Conservation (phyloP, 2,888 invertebrate species). For the Therioaphis trifolii region DNA sequence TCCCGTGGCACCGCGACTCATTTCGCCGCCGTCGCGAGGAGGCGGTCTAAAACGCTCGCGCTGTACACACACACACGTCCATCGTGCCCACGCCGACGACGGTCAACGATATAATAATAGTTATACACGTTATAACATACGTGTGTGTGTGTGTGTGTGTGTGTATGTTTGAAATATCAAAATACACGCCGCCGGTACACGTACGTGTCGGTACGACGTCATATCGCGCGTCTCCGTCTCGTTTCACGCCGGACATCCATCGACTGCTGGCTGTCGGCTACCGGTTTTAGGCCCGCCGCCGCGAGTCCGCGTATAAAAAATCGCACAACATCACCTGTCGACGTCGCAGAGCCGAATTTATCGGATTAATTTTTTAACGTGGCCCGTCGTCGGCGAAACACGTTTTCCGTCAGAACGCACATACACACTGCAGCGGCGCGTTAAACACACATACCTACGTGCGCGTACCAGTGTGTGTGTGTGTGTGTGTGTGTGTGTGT, state of each 20-base stretch:
- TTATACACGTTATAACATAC: too few relatives aligned
- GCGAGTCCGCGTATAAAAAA: slow-evolving; percentile 24
- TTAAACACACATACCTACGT: too few relatives aligned
- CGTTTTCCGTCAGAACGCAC: slow-evolving; percentile 7
- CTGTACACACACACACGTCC: too few relatives aligned
- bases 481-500: not conserved
- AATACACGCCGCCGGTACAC: too few relatives aligned
- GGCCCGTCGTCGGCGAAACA: slow-evolving; percentile 8
- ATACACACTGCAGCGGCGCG: too few relatives aligned
- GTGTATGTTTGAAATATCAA: too few relatives aligned
- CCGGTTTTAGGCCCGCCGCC: slow-evolving; percentile 45
- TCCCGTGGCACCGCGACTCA: not conserved
- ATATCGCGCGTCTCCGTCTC: not conserved
- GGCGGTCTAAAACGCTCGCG: not conserved
- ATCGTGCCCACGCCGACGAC: too few relatives aligned
- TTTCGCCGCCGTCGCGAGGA: not conserved
- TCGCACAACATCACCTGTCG: slow-evolving; percentile 45
- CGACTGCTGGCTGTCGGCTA: slow-evolving; percentile 25
- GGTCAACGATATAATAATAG: too few relatives aligned
- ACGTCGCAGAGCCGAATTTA: slow-evolving; percentile 15
- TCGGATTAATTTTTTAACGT: slow-evolving; percentile 10
- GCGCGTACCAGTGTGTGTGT: too few relatives aligned
- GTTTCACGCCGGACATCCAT: slow-evolving; percentile 9
- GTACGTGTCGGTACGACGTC: too few relatives aligned
- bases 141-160: too few relatives aligned